Percentiles rank a stretch among this genome's conserved stretches.
Evolutionary conservation across 2,113 vertebrate species (phyloP).

Genomic region (Zosterops lateralis): DNA sequence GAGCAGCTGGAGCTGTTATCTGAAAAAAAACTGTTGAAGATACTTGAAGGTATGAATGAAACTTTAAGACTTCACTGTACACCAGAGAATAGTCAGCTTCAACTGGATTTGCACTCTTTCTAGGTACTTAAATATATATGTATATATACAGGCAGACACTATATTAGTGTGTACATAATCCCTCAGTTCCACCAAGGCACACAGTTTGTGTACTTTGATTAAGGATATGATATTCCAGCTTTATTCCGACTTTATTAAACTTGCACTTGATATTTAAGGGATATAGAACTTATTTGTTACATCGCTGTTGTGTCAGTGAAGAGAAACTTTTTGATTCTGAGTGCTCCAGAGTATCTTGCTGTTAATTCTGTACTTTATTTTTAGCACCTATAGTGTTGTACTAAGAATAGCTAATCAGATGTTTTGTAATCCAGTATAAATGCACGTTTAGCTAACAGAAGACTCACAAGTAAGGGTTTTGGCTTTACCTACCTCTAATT

Average conservation of each 20-base stretch:
- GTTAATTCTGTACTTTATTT: background rate
- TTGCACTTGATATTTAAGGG: background rate
- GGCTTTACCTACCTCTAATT: background rate
- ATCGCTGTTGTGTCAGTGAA: background rate
- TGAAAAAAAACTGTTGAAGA: conserved; percentile 87
- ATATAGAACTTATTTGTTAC: background rate
- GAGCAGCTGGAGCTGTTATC: conserved; percentile 90
- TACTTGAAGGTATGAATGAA: conserved; percentile 86
- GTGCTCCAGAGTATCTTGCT: background rate
- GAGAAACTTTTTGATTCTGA: background rate
- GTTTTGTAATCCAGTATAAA: background rate
- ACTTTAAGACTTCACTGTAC: background rate
- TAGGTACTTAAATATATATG: background rate
- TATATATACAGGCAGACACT: background rate
- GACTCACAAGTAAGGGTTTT: background rate
- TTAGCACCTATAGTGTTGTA: background rate
- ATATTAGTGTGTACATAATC: background rate
- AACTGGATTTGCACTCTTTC: background rate
- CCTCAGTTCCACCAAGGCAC: background rate
- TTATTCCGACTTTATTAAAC: background rate
- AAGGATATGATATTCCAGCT: background rate
- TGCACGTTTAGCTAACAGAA: background rate
- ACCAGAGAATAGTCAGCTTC: background rate
- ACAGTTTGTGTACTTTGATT: background rate
- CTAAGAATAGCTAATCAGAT: background rate